Percentiles rank a stretch among this genome's conserved stretches.
These are phyloP conservation scores for Pammene aurita DNA, from an alignment of 2,888 invertebrate genomes.

Conservation along the genomic window DNA sequence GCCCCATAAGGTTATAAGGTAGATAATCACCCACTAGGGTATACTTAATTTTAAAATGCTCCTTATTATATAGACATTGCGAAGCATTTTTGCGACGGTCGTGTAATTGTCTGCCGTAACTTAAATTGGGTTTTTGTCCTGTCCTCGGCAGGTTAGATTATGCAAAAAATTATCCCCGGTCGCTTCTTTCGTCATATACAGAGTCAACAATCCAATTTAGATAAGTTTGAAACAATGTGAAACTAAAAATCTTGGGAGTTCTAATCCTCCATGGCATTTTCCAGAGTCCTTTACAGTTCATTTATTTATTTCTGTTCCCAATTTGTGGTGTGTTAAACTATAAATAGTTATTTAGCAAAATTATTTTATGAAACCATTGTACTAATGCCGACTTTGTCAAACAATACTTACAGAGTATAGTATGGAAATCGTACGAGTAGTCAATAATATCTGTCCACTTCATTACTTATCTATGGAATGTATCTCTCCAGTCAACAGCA, in stretches of 20 bases:
- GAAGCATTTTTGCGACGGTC: background rate
- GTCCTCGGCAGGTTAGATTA: background rate
- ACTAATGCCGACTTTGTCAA: too few relatives aligned
- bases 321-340: too few relatives aligned
- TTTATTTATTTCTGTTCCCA: too few relatives aligned
- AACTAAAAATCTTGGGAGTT: too few relatives aligned
- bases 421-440: too few relatives aligned
- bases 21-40: slow-evolving; percentile 10
- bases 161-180: background rate
- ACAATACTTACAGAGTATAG: too few relatives aligned
- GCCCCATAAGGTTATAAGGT: background rate
- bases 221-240: background rate
- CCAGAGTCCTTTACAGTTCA: too few relatives aligned
- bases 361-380: too few relatives aligned
- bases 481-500: slow-evolving; percentile 3
- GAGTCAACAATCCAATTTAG: background rate
- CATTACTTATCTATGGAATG: background rate
- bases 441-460: too few relatives aligned
- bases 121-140: slow-evolving; percentile 12
- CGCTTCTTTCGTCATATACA: background rate
- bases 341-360: too few relatives aligned
- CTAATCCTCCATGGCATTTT: too few relatives aligned
- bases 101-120: slow-evolving; percentile 1
- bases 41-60: background rate
- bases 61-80: background rate